These are phyloP conservation scores for Paramuricea clavata DNA, from an alignment of 92 coral and sea anemone species.

Conservation along the genomic window DNA sequence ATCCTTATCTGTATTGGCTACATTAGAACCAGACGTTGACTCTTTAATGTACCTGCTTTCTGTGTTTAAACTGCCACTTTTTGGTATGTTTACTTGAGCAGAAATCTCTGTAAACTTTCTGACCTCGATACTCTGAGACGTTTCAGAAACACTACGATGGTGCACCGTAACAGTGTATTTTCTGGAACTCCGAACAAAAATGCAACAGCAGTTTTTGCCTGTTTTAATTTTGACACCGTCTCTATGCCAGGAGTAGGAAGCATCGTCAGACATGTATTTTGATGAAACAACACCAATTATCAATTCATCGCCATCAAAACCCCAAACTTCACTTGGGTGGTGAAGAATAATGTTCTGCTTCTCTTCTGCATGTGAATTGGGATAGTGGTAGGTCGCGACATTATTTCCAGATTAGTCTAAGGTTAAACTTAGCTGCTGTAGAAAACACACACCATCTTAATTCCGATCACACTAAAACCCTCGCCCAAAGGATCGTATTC, in stretches of 20 bases:
- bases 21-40: neutral
- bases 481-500: slow-evolving; percentile 46
- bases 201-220: slow-evolving; percentile 30
- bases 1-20: no score
- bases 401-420: no score
- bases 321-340: slow-evolving; percentile 52
- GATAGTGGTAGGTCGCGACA: slow-evolving; percentile 7
- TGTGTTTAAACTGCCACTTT: neutral
- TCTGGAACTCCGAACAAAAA: slow-evolving; percentile 14
- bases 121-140: slow-evolving; percentile 16
- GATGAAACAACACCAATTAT: slow-evolving; percentile 40
- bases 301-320: slow-evolving; percentile 21
- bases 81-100: neutral
- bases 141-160: neutral
- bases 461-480: no score
- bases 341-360: slow-evolving; percentile 40
- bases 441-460: no score
- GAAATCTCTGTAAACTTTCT: neutral
- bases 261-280: slow-evolving; percentile 33
- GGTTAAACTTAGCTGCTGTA: slow-evolving; percentile 25
- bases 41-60: slow-evolving; percentile 5
- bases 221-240: slow-evolving; percentile 35
- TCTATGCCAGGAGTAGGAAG: slow-evolving; percentile 23
- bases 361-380: neutral
- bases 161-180: slow-evolving; percentile 33